These are phyloP conservation scores for Caradrina clavipalpis DNA, from an alignment of 2,888 invertebrate genomes.

Conservation along the genomic window DNA sequence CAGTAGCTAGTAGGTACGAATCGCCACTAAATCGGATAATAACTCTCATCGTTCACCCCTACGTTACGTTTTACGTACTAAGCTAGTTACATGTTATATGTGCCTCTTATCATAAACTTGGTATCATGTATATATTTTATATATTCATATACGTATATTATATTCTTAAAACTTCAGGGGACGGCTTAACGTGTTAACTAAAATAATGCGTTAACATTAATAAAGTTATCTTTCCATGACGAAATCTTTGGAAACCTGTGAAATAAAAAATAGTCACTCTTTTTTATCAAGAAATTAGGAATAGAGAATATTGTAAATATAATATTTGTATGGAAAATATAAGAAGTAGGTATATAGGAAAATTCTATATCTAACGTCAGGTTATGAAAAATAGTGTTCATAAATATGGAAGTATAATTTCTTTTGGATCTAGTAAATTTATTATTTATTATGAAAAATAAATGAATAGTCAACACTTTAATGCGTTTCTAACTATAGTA, in stretches of 20 bases:
- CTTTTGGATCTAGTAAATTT: slow-evolving; percentile 25
- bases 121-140: slow-evolving; percentile 64
- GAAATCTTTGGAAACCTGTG: slow-evolving; percentile 36
- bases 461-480: slow-evolving; percentile 54
- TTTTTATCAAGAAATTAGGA: slow-evolving; percentile 47
- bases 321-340: slow-evolving; percentile 27
- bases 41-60: slow-evolving; percentile 31
- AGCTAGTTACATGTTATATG: slow-evolving; percentile 56
- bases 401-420: slow-evolving; percentile 11
- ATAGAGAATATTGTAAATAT: slow-evolving; percentile 58
- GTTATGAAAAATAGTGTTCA: slow-evolving; percentile 48
- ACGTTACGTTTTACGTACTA: slow-evolving; percentile 65
- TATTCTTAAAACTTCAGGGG: slow-evolving; percentile 86
- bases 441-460: slow-evolving; percentile 12
- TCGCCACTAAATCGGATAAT: slow-evolving; percentile 30
- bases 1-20: slow-evolving; percentile 14
- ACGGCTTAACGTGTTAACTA: slow-evolving; percentile 84
- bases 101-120: slow-evolving; percentile 63
- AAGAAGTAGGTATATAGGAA: slow-evolving; percentile 12
- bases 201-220: slow-evolving; percentile 71
- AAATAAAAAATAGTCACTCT: slow-evolving; percentile 28
- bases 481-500: slow-evolving; percentile 47
- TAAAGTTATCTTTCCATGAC: slow-evolving; percentile 60
- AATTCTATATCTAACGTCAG: slow-evolving; percentile 10
- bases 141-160: slow-evolving; percentile 71